A percentile compares a stretch with the other conserved stretches of the same genome.
Conservation (phyloP, 2,113 vertebrate genomes). For the Lontra canadensis region DNA sequence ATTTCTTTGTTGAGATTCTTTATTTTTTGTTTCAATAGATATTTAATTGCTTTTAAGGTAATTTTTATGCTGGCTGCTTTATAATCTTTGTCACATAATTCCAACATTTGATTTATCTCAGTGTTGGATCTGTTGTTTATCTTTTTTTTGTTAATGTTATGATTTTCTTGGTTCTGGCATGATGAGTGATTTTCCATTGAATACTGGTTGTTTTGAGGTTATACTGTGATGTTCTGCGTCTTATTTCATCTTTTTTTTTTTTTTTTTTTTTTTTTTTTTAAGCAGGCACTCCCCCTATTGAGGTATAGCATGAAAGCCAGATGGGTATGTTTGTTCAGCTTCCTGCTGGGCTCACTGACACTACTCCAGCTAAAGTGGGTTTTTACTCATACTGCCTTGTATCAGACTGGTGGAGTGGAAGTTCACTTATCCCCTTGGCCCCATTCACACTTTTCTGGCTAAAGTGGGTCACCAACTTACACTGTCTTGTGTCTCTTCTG, state of each 20-base stretch:
- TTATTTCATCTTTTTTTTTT: background rate
- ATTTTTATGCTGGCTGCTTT: background rate
- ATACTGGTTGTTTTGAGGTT: background rate
- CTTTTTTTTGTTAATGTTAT: background rate
- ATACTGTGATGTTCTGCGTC: background rate
- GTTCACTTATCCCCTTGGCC: background rate
- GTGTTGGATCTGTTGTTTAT: background rate
- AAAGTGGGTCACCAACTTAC: background rate
- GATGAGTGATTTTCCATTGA: conserved; percentile 1
- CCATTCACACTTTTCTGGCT: background rate
- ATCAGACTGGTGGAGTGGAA: background rate
- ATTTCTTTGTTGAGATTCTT: background rate
- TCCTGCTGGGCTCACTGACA: background rate
- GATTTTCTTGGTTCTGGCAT: conserved; percentile 2
- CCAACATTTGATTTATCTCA: background rate
- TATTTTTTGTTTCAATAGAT: background rate
- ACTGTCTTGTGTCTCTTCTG: background rate
- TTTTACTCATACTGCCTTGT: background rate
- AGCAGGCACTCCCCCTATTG: background rate
- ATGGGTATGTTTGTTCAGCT: background rate
- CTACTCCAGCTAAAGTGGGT: background rate
- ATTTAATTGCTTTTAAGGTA: background rate
- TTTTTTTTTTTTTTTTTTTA: background rate
- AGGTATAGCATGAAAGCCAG: background rate
- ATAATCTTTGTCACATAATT: background rate